These are phyloP conservation scores for Tenebrosternarchus preto DNA, from an alignment of 2,113 vertebrate genomes.

Conservation along the genomic window DNA sequence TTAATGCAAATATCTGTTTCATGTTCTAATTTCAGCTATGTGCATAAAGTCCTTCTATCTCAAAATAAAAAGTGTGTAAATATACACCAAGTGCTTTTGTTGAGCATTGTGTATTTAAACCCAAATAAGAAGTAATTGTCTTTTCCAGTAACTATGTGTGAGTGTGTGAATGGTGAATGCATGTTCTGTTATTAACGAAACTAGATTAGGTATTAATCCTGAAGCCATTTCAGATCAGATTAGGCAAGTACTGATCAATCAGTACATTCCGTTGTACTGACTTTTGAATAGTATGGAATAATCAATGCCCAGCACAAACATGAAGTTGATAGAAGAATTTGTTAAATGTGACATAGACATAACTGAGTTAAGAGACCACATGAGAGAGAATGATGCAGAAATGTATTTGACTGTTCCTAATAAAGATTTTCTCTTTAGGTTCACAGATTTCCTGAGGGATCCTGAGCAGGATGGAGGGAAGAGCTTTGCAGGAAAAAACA, in stretches of 20 bases:
- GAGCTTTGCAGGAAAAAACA: constrained; percentile 48
- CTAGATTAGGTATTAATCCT: not conserved
- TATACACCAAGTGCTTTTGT: not conserved
- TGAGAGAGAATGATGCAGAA: not conserved
- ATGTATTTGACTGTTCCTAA: not conserved
- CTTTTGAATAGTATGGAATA: not conserved
- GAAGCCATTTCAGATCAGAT: not conserved
- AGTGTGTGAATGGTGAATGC: too few relatives aligned
- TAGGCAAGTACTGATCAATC: too few relatives aligned
- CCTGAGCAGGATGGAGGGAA: constrained; percentile 46
- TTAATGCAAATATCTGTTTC: constrained; percentile 18
- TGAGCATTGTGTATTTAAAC: constrained; percentile 25
- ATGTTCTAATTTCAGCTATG: constrained; percentile 19
- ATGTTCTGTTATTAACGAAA: not conserved
- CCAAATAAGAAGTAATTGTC: not conserved
- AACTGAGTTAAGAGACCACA: not conserved
- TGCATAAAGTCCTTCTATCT: not conserved
- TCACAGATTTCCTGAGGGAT: constrained; percentile 42
- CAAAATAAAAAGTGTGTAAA: constrained; percentile 23
- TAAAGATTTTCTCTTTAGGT: constrained; percentile 21
- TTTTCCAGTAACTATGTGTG: not conserved
- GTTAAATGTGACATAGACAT: not conserved
- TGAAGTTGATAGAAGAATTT: not conserved
- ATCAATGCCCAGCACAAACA: not conserved
- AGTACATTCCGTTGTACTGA: not conserved